Evolutionary conservation across 2,113 vertebrate species (phyloP).

Genomic region (Phylloscopus whistleri): DNA sequence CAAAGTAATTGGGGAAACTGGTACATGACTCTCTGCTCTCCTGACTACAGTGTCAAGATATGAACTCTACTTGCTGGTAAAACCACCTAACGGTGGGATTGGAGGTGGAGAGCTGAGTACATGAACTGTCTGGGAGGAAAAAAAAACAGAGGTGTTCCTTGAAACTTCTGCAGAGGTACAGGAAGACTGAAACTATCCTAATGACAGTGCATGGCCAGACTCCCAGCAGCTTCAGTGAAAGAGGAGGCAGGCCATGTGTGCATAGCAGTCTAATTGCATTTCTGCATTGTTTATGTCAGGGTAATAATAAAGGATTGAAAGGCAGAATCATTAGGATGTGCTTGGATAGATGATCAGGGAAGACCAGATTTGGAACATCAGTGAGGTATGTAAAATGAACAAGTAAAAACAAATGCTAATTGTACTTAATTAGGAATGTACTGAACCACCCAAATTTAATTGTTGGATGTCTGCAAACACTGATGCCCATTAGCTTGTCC

Average conservation of each 20-base stretch:
- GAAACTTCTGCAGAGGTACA: background rate
- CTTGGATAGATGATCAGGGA: slow-evolving; percentile 11
- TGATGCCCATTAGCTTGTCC: slow-evolving; percentile 49
- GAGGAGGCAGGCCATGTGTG: background rate
- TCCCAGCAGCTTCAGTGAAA: background rate
- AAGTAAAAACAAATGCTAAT: slow-evolving; percentile 55
- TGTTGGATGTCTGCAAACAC: slow-evolving; percentile 17
- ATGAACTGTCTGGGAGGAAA: background rate
- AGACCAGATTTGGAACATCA: slow-evolving; percentile 27
- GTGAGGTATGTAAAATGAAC: slow-evolving; percentile 54
- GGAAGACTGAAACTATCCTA: background rate
- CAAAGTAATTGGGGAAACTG: background rate
- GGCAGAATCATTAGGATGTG: slow-evolving; percentile 61
- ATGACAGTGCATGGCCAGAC: background rate
- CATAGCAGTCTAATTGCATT: slow-evolving; percentile 65
- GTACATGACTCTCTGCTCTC: background rate
- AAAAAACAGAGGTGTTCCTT: background rate
- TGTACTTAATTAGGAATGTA: slow-evolving; percentile 69
- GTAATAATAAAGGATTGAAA: slow-evolving; percentile 51
- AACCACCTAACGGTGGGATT: background rate
- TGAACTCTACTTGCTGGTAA: background rate
- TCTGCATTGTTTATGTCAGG: slow-evolving; percentile 49
- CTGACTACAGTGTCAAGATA: background rate
- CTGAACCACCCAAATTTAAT: slow-evolving; percentile 65
- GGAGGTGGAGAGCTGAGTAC: background rate